A percentile compares a stretch with the other conserved stretches of the same genome.
phyloP scores from a whole-genome alignment of 2,797 vertebrate species.

The Spizella passerina region DNA sequence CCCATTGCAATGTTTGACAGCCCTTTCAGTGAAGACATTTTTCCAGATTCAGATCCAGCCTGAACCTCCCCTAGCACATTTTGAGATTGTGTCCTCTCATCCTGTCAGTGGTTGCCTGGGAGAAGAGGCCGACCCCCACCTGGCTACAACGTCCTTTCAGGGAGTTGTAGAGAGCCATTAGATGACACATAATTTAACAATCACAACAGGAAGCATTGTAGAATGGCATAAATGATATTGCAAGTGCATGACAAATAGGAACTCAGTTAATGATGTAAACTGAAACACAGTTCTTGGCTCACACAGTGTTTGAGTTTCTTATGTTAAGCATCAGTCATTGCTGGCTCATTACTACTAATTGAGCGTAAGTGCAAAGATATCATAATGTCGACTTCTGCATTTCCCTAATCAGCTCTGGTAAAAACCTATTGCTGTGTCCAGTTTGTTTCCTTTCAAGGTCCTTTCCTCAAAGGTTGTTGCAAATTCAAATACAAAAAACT shows the following conservation, averaged over 20 bases:
- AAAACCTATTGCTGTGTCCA: not conserved
- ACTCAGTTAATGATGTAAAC: not conserved
- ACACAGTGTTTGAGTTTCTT: not conserved
- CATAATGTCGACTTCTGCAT: not conserved
- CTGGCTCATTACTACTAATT: not conserved
- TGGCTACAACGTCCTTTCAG: not conserved
- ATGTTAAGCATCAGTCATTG: not conserved
- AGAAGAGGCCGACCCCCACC: not conserved
- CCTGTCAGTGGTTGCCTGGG: not conserved
- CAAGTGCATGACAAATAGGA: not conserved
- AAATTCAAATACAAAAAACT: not conserved
- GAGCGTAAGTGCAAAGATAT: not conserved
- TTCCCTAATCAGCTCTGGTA: not conserved
- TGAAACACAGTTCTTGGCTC: not conserved
- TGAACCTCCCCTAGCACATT: not conserved
- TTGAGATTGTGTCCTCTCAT: not conserved
- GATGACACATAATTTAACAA: not conserved
- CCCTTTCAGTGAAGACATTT: not conserved
- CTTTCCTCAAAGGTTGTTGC: not conserved
- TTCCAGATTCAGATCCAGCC: not conserved
- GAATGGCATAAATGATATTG: not conserved
- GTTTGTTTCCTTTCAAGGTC: not conserved
- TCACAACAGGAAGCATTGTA: not conserved
- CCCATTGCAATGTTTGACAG: not conserved
- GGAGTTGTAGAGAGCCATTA: not conserved